Base-by-base conservation (phyloP, 2,797 vertebrate genomes). In the Coreius guichenoti region DNA sequence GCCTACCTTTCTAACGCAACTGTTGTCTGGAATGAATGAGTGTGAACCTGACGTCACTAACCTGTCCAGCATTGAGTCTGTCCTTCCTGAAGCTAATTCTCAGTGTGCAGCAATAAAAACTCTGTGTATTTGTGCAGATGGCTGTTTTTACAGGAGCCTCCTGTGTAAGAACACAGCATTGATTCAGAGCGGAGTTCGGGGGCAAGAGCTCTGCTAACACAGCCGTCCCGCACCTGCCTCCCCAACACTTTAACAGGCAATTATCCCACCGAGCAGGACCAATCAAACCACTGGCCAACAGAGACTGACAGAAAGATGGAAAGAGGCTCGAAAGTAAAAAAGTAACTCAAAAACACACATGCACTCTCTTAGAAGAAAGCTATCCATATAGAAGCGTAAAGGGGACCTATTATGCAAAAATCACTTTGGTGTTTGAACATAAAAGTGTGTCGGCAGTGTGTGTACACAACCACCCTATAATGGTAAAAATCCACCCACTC, bases 211-310 rank as follows among this genome's bases (percentile, higher is more conserved):
- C 23, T 47, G 58, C 36, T 49, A 69, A 61, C 68, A 80, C 56
- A 67, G 51, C 61, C 83, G 67, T 81, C 87, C 83, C 88, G 89
- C 90, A 91, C 91, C 90, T 91, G 91, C 89, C 88, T 85, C 81
- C 85, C 58, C 83, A 87, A 88, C 83, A 86, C 89, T 89, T 89
- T 87, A 88, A 89, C 90, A 82, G 83, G 79, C 88, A 87, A 90
- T 89, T 90, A 88, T 86, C 70, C 85, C 77, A 85, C 80, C 88
- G 73, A 83, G 26, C 79, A 47, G 61, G 61, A 88, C 87, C 88
- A 86, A 81, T 87, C 83, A 83, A 85, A 70, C 87, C 81, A 86
- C 87, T 68, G 69, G 82, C 73, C 67, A 49, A 82, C 81, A 68
- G 17, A 39, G 31, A 70, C 21, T 29, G 54, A 51, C 16, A 68